phyloP scores from a whole-genome alignment of 2,888 invertebrate species.

The Autographa pulchrina region DNA sequence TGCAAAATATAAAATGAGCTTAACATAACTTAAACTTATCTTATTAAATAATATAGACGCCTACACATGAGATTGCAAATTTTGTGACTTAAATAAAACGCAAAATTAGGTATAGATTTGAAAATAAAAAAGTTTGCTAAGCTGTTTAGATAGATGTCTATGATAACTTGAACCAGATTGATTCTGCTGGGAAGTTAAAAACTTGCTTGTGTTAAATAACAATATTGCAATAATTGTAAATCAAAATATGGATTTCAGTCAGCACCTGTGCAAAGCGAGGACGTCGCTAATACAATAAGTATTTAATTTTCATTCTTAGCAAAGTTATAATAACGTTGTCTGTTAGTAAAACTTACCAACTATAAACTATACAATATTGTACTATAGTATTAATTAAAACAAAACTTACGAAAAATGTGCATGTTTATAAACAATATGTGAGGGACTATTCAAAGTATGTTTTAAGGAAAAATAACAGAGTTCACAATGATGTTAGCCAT shows the following conservation, averaged over 20 bases:
- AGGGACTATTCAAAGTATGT: constrained; percentile 54
- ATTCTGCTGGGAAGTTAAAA: background rate
- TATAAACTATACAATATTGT: constrained; percentile 64
- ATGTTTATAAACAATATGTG: constrained; percentile 62
- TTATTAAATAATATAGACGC: constrained; percentile 51
- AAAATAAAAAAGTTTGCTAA: constrained; percentile 42
- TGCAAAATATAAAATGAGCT: constrained; percentile 68
- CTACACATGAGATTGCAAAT: constrained; percentile 61
- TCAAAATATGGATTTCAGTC: background rate
- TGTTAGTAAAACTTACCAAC: constrained; percentile 56
- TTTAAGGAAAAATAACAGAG: constrained; percentile 43
- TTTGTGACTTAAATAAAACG: constrained; percentile 62
- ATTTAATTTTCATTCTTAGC: constrained; percentile 47
- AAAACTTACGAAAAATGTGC: constrained; percentile 64
- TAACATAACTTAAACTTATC: constrained; percentile 64
- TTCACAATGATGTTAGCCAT: background rate
- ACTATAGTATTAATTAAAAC: constrained; percentile 60
- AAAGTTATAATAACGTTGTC: constrained; percentile 40
- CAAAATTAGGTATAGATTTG: constrained; percentile 36
- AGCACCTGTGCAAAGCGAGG: background rate
- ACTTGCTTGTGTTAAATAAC: background rate
- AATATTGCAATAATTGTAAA: background rate
- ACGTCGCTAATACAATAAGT: constrained; percentile 34
- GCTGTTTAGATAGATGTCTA: background rate
- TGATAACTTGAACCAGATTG: background rate